Conservation (phyloP, 92 coral and sea anemone genomes). For the Bergia sp. region DNA sequence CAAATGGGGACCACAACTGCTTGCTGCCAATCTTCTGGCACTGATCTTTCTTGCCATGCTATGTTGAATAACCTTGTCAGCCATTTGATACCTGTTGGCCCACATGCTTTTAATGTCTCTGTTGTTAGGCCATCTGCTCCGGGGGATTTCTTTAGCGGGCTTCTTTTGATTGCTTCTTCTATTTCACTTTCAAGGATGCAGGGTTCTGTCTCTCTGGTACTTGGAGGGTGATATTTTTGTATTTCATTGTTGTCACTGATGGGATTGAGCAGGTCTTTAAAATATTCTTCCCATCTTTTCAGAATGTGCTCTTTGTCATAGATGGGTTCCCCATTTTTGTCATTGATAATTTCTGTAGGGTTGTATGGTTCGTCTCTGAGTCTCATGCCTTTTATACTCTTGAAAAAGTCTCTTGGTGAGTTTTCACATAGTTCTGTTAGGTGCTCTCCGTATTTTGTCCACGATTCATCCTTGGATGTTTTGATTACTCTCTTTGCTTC, state of each 20-base stretch:
- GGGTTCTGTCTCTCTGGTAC: not conserved
- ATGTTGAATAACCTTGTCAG: not conserved
- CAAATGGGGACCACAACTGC: not conserved
- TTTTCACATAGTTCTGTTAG: not conserved
- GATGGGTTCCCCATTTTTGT: not conserved
- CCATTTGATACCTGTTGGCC: not conserved
- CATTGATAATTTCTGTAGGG: not conserved
- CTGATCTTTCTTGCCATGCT: not conserved
- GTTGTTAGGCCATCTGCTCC: conserved; percentile 5
- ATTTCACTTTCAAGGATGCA: not conserved
- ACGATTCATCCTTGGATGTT: not conserved
- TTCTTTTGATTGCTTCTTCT: not conserved
- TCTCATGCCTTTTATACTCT: not conserved
- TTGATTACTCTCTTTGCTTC: conserved; percentile 8
- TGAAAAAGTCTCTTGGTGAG: not conserved
- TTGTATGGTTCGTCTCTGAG: not conserved
- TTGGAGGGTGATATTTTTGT: not conserved
- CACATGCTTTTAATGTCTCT: conserved; percentile 16
- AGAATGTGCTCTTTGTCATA: not conserved
- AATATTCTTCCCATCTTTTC: conserved; percentile 14
- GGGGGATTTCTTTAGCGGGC: not conserved
- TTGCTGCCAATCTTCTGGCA: conserved; percentile 26
- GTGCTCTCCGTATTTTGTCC: not conserved
- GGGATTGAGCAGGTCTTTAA: conserved; percentile 17
- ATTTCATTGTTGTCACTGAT: not conserved